Percentiles rank a stretch among this genome's conserved stretches.
Evolutionary conservation across 2,888 invertebrate species (phyloP).

Genomic region (Acrobeloides nanus): DNA sequence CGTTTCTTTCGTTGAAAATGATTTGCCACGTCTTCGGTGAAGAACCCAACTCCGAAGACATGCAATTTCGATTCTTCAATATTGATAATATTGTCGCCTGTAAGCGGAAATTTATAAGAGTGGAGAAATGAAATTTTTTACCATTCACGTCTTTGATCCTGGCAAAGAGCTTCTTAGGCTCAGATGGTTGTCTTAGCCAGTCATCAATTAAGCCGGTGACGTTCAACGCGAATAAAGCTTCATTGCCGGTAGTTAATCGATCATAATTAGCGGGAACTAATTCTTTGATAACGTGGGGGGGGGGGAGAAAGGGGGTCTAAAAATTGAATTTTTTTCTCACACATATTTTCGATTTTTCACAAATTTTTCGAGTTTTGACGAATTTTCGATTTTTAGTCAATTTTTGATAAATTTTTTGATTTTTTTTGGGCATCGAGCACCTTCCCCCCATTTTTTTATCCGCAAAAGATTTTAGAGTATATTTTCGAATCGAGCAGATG

Average conservation of each 20-base stretch:
- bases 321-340: too few species aligned
- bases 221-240: slow-evolving; percentile 6
- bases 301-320: too few species aligned
- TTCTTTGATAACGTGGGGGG: too few species aligned
- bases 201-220: slow-evolving; percentile 3
- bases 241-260: not conserved
- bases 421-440: too few species aligned
- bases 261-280: slow-evolving; percentile 4
- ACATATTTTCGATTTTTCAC: too few species aligned
- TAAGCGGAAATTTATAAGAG: too few species aligned
- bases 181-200: slow-evolving; percentile 1
- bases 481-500: not conserved
- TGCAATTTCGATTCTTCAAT: slow-evolving; percentile 11
- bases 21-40: slow-evolving; percentile 8
- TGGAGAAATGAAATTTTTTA: too few species aligned
- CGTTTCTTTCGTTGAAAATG: slow-evolving; percentile 2
- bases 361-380: too few species aligned
- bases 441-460: too few species aligned
- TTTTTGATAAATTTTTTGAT: too few species aligned
- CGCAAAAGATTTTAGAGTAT: too few species aligned
- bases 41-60: slow-evolving; percentile 23
- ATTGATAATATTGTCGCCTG: not conserved
- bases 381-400: too few species aligned
- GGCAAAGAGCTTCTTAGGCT: slow-evolving; percentile 4
- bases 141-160: slow-evolving; percentile 10